Conservation (phyloP, 1,140 invertebrate genomes). For the Pogonomyrmex californicus region DNA sequence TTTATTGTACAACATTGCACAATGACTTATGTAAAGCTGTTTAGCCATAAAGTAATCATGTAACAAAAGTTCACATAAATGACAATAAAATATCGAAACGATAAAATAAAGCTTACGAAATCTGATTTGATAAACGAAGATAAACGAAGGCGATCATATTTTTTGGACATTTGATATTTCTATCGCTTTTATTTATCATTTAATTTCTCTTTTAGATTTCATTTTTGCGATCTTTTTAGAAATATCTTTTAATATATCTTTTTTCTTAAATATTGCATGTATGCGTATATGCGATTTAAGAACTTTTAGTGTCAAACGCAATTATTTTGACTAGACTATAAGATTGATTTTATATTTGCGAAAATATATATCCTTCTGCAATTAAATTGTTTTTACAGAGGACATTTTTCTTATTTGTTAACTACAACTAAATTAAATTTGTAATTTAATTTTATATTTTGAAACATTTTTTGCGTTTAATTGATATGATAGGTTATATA, state of each 20-base stretch:
- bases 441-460: no score
- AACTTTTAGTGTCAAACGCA: background rate
- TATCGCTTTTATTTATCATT: background rate
- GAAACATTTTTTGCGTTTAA: background rate
- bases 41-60: background rate
- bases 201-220: background rate
- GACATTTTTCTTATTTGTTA: conserved; percentile 1
- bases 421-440: no score
- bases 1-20: background rate
- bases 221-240: background rate
- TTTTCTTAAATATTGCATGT: background rate
- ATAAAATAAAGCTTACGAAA: background rate
- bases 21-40: background rate
- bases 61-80: background rate
- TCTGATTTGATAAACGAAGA: background rate
- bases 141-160: background rate
- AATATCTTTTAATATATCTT: conserved; percentile 15
- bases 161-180: background rate
- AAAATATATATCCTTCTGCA: background rate
- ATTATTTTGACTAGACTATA: background rate
- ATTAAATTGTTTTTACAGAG: background rate
- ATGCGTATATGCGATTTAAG: background rate
- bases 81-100: conserved; percentile 13
- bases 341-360: background rate
- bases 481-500: background rate